Evolutionary conservation across 2,113 vertebrate species (phyloP).

Genomic region (Cephalopterus ornatus): DNA sequence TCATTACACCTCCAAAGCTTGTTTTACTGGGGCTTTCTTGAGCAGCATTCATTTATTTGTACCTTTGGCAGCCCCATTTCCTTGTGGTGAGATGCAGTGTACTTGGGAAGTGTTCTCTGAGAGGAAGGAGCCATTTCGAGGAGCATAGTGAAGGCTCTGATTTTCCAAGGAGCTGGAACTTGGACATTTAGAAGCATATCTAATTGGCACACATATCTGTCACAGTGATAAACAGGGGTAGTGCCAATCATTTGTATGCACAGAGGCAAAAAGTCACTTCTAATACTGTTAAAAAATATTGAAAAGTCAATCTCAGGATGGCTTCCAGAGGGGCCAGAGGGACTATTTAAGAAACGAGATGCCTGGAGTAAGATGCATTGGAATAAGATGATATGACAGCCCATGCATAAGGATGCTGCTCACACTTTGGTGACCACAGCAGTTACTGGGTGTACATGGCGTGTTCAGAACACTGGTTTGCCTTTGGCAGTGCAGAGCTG

Average conservation of each 20-base stretch:
- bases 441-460: not conserved
- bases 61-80: not conserved
- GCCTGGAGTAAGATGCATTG: not conserved
- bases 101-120: not conserved
- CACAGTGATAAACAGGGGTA: not conserved
- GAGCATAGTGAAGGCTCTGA: not conserved
- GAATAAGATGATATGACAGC: not conserved
- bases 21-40: not conserved
- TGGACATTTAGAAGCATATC: not conserved
- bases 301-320: not conserved
- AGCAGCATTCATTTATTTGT: not conserved
- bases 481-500: not conserved
- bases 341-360: not conserved
- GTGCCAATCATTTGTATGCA: not conserved
- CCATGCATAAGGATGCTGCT: not conserved
- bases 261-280: conserved; percentile 11
- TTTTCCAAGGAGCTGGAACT: not conserved
- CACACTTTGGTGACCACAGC: not conserved
- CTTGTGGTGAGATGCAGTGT: not conserved
- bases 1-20: not conserved
- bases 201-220: not conserved
- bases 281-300: not conserved
- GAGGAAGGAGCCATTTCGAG: not conserved
- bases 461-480: not conserved
- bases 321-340: not conserved